Evolutionary conservation across 2,888 invertebrate species (phyloP), one percentile per base, ranked within the genome.

Genomic region (Ischnus inquisitorius): DNA sequence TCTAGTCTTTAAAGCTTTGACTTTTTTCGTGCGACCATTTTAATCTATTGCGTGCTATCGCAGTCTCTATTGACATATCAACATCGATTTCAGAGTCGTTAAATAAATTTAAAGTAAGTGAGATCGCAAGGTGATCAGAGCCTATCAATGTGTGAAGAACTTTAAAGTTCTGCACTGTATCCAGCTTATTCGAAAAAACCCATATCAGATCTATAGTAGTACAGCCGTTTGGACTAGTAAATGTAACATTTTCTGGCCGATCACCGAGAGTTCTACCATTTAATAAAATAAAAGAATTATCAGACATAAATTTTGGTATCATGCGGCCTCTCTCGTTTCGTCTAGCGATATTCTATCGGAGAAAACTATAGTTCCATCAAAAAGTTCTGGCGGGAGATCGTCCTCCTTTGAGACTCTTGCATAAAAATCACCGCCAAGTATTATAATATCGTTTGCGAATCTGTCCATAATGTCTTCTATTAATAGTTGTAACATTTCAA

Each of bases 251-350:
- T 16, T 51, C 64, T 1, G 72, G 65, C 2, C 48, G 48, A 41
- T 79, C 79, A 1, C 72, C 25, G 3, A 0, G 4, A 12, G 43
- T 39, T 65, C 79, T 64, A 1, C 79, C 79, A 19, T 79, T 79
- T 2, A 79, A 39, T 16, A 72, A 34, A 0, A 79, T 41, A 3
- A 72, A 41, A 4, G 64, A 64, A 8, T 79, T 75, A 14, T n/a
- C 25, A 0, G 46, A 25, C 43, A 62, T 54, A 14, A 75, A 75
- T 19, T 64, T 51, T 16, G n/a, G 22, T 10, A 75, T 14, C 2
- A 8, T 43, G 14, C 43, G 16, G 16, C 12, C 46, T 4, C 16
- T 65, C 46, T 43, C 75, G 43, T 19, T 62, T 57, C 57, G 12
- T 57, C 57, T 57, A 57, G 22, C 57, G 57, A 22, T 57, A 57